Evolutionary conservation across 1,140 invertebrate genomes (phyloP).

Genomic region (Bombus waltoni): DNA sequence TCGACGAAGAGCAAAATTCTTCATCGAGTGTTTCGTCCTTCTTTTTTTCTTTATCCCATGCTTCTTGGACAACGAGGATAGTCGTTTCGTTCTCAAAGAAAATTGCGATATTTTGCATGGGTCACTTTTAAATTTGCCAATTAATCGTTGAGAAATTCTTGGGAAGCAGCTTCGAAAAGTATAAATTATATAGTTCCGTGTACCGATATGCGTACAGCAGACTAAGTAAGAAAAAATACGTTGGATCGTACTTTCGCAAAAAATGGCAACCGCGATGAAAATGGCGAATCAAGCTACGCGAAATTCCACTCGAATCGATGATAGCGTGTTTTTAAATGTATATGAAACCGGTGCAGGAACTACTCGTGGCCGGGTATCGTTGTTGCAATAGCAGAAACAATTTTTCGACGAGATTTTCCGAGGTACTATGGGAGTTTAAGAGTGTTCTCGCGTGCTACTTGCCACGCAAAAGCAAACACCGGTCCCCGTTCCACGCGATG

Average conservation of each 20-base stretch:
- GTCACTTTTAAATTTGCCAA: too few species aligned
- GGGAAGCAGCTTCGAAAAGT: too few species aligned
- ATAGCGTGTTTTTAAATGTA: conserved; percentile 31
- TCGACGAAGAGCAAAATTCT: conserved; percentile 41
- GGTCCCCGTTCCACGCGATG: neutral
- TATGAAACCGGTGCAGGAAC: conserved; percentile 1
- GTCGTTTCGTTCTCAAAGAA: neutral
- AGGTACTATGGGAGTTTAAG: neutral
- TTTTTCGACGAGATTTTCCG: conserved; percentile 10
- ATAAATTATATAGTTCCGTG: neutral
- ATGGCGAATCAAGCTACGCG: conserved; percentile 9
- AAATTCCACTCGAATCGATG: conserved; percentile 58
- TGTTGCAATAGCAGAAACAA: neutral
- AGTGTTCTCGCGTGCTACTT: neutral
- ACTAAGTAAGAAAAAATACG: too few species aligned
- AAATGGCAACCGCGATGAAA: neutral
- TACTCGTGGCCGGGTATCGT: neutral
- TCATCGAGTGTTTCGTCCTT: neutral
- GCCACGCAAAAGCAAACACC: neutral
- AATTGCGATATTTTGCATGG: neutral
- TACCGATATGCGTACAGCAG: neutral
- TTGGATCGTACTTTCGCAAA: neutral
- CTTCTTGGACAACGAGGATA: neutral
- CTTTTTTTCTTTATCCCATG: neutral
- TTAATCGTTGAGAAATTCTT: neutral